Evolutionary conservation across 2,113 vertebrate species (phyloP).

Genomic region (Furnarius figulus): DNA sequence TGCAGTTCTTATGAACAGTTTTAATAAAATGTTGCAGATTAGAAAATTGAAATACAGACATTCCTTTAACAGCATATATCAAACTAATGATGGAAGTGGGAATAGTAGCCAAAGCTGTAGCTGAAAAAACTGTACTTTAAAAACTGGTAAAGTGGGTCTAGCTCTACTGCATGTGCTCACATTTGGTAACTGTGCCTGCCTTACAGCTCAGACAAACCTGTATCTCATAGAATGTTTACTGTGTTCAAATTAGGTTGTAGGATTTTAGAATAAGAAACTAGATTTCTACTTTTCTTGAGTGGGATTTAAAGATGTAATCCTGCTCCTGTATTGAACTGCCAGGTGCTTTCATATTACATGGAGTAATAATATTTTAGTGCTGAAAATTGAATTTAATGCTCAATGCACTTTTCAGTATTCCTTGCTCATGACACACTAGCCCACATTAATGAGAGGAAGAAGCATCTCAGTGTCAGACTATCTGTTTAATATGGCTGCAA

Average conservation of each 20-base stretch:
- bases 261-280: background rate
- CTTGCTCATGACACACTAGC: background rate
- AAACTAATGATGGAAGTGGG: background rate
- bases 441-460: background rate
- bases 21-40: background rate
- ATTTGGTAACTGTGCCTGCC: background rate
- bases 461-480: background rate
- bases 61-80: background rate
- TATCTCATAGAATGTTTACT: background rate
- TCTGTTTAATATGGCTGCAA: background rate
- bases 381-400: background rate
- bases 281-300: background rate
- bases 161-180: background rate
- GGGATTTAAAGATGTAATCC: background rate
- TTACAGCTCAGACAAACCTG: background rate
- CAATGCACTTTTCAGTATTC: background rate
- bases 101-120: background rate
- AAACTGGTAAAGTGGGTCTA: background rate
- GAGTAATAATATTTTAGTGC: background rate
- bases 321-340: background rate
- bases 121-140: background rate
- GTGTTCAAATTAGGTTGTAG: background rate
- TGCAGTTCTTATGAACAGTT: background rate
- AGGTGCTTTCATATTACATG: background rate
- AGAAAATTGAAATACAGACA: background rate